Evolutionary conservation across 2,113 vertebrate genomes (phyloP), one percentile per base, ranked within the genome.

Genomic region (Electrona antarctica): DNA sequence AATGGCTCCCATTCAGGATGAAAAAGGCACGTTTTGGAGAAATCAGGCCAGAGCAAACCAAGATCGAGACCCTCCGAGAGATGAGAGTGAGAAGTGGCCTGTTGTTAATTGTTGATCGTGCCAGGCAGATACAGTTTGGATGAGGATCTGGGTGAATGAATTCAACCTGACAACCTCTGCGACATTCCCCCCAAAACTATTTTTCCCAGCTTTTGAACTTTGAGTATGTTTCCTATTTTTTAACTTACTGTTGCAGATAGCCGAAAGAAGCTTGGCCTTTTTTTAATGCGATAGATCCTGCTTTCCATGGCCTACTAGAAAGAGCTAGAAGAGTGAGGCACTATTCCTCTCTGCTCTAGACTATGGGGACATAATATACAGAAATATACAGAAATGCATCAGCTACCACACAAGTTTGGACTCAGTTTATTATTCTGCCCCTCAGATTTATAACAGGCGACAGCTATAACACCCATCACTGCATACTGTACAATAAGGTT

Each of bases 181-280:
- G 67, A 79, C 50, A 59, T 15, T 75, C 33, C 71, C 78, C 73
- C 64, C 57, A 60, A 73, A 0, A 15, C 41, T 60, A 56, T 77
- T 86, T 58, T 80, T 69, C 62, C 64, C 69, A 49, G 12, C 7
- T 3, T 55, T 71, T 80, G 77, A 50, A 50, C 64, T 57, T 49
- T 12, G 50, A n/a, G 54, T 62, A 50, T n/a, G 6, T 11, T 13
- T 60, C 12, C 3, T 54, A 59, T 47, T 7, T 46, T 8, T 13
- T 57, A 2, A 41, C 33, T 41, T 41, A 41, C 33, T 41, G 33
- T 29, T 54, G 96, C 96, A 78, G 97, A 96, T 66, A 96, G 95
- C 0, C 93, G 21, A 21, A 21, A 21, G 21, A 21, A 21, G 21
- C 21, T 21, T 21, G 21, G 21, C 21, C 2, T 21, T 21, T 21